A percentile compares a stretch with the other conserved stretches of the same genome.
Evolutionary conservation across 1,140 invertebrate species (phyloP).

Genomic region (Eueides isabella): DNA sequence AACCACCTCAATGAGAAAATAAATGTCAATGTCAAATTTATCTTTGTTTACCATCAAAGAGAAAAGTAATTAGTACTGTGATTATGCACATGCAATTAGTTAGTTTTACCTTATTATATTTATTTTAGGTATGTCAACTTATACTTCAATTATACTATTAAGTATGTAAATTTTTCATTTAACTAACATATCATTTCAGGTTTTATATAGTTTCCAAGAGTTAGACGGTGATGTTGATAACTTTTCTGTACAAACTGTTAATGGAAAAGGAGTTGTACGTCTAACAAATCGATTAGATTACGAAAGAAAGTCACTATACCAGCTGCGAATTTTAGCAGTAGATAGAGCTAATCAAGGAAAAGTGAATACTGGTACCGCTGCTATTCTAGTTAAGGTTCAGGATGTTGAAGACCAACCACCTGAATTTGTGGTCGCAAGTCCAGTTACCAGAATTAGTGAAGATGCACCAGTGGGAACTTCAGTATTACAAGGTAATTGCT

Average conservation of each 20-base stretch:
- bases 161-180: not conserved
- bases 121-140: too few species aligned
- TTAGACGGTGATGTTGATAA: slow-evolving; percentile 89
- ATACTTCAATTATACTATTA: not conserved
- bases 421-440: slow-evolving; percentile 93
- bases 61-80: too few species aligned
- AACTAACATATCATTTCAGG: slow-evolving; percentile 58
- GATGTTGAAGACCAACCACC: slow-evolving; percentile 96
- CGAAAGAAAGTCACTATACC: slow-evolving; percentile 93
- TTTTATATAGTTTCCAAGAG: slow-evolving; percentile 89
- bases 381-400: slow-evolving; percentile 91
- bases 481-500: slow-evolving; percentile 88
- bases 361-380: slow-evolving; percentile 92
- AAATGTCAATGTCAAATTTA: not conserved
- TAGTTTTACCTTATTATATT: too few species aligned
- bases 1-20: not conserved
- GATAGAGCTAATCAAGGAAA: slow-evolving; percentile 92
- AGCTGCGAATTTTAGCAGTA: slow-evolving; percentile 91
- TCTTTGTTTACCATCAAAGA: not conserved
- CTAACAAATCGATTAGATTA: slow-evolving; percentile 92
- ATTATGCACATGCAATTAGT: too few species aligned
- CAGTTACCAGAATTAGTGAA: slow-evolving; percentile 93
- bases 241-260: slow-evolving; percentile 92
- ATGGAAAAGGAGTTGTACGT: slow-evolving; percentile 93
- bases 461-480: slow-evolving; percentile 91